Conservation (phyloP, 2,888 invertebrate species). For the Ernsta delagoae region DNA sequence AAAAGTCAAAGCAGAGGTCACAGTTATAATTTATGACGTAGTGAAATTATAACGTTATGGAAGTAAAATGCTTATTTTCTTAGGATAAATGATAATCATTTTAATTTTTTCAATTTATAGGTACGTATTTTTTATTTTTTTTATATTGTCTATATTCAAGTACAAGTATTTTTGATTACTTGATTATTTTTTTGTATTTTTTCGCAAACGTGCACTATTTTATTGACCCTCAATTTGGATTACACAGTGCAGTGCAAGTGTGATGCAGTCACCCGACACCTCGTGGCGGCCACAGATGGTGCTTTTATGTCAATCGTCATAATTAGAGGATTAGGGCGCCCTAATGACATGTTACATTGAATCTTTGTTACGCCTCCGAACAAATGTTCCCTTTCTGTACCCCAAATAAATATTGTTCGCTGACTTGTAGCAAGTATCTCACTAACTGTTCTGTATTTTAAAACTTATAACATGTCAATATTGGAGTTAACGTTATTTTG, state of each 20-base stretch:
- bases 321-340: conserved; percentile 82
- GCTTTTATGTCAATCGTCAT: conserved; percentile 84
- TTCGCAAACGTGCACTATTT: not conserved
- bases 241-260: conserved; percentile 16
- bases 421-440: conserved; percentile 61
- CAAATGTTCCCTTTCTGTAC: conserved; percentile 68
- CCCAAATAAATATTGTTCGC: conserved; percentile 64
- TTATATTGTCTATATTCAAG: no score
- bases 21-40: no score
- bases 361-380: conserved; percentile 77
- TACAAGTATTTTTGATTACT: no score
- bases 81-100: no score
- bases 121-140: no score
- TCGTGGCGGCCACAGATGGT: conserved; percentile 77
- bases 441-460: conserved; percentile 28
- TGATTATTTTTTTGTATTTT: no score
- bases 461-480: conserved; percentile 24
- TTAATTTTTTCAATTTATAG: no score
- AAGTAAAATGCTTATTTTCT: no score
- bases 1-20: no score
- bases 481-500: not conserved
- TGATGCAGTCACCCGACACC: conserved; percentile 74
- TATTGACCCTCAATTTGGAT: not conserved
- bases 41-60: no score
- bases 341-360: conserved; percentile 82